A percentile compares a stretch with the other conserved stretches of the same genome.
These are phyloP conservation scores for Limonius californicus DNA, from an alignment of 1,140 invertebrate genomes.

Conservation along the genomic window DNA sequence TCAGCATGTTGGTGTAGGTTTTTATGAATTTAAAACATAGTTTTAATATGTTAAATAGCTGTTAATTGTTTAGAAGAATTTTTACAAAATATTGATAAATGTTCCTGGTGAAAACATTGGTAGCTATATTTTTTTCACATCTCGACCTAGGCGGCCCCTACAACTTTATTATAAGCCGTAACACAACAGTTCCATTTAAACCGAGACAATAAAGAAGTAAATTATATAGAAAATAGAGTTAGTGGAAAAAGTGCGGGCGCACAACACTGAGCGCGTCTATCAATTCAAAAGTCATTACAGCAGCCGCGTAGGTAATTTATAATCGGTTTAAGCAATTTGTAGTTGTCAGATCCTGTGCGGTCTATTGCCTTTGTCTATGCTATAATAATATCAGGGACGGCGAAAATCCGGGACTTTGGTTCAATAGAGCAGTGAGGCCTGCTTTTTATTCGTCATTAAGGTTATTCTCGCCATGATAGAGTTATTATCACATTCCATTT, in stretches of 20 bases:
- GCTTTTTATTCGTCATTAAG: too few species aligned
- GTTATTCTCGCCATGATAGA: background rate
- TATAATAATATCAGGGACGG: background rate
- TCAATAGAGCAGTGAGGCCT: background rate
- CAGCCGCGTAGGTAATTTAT: constrained; percentile 3
- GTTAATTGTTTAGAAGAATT: too few species aligned
- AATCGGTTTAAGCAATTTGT: constrained; percentile 8
- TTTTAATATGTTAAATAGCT: too few species aligned
- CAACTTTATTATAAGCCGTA: too few species aligned
- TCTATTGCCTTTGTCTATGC: background rate
- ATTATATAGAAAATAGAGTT: constrained; percentile 8
- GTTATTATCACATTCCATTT: background rate
- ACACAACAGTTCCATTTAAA: too few species aligned
- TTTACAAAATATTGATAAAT: too few species aligned
- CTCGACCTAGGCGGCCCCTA: too few species aligned
- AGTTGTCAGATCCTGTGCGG: constrained; percentile 5
- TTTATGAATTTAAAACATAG: too few species aligned
- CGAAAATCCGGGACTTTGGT: background rate
- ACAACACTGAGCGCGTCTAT: constrained; percentile 5
- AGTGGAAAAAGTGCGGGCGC: background rate
- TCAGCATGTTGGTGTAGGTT: too few species aligned
- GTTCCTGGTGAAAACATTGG: too few species aligned
- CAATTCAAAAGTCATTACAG: constrained; percentile 10
- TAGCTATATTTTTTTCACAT: too few species aligned
- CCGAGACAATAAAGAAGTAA: background rate